Base-by-base conservation (phyloP, 1,140 invertebrate genomes). In the Sitodiplosis mosellana region DNA sequence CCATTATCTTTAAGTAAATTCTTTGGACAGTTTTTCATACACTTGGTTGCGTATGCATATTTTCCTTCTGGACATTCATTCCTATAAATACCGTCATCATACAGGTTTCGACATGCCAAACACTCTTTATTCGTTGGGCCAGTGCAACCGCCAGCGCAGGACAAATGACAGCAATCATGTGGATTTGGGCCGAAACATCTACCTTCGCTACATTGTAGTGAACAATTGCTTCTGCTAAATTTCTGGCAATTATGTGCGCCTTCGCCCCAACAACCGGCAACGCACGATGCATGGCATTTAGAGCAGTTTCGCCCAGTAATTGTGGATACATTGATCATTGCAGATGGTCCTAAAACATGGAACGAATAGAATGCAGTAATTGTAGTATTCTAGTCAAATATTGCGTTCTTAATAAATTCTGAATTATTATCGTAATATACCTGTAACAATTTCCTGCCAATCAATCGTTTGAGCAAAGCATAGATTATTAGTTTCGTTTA, bases 11-110 rank as follows among this genome's bases (percentile, higher is more conserved):
- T 87, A 33, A 96, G 59, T 42, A 97, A 68, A 71, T 95, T 89
- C 54, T 88, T 87, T 21, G 87, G 93, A 61, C 93, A 98, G 53
- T 90, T 83, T 59, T 87, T 81, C 2, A 96, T 89, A 68, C 93
- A 98, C 0, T 91, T 89, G 10, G 89, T 89, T 12, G 92, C 92
- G 57, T 95, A 96, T 6, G 92, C 88, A 58, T 92, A 96, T 69
- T 94, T 96, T 15, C 88, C 91, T 55, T 86, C 75, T 0, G 90
- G 92, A 65, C 93, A 98, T 66, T 91, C 89, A 63, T 91, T 82
- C 20, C 89, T 93, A 65, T 93, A 98, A 7, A 84, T 81, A 18
- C 90, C 90, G 53, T 94, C 85, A 60, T 97, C 89, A 56, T 87
- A 88, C 65, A 96, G 96, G 61, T 95, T 94, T 52, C 83, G 79